phyloP scores from a whole-genome alignment of 2,888 invertebrate genomes.

The Drosophila nr. perissopoda region DNA sequence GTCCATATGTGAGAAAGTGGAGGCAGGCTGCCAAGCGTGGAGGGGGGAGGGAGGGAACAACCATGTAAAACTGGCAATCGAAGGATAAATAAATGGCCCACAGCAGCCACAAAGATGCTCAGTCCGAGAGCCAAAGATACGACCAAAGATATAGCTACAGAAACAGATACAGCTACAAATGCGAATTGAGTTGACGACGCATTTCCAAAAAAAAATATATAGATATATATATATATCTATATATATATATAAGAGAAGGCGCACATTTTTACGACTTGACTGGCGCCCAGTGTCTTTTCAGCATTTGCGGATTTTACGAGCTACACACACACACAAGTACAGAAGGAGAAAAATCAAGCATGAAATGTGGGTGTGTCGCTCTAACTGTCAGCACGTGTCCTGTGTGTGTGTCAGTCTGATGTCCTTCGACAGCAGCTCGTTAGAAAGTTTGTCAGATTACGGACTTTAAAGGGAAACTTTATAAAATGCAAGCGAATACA shows the following conservation, averaged over 20 bases:
- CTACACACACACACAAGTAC: constrained; percentile 2
- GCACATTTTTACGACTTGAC: constrained; percentile 65
- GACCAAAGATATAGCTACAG: constrained; percentile 24
- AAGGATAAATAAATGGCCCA: constrained; percentile 44
- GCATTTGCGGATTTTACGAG: constrained; percentile 64
- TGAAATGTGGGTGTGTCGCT: constrained; percentile 30
- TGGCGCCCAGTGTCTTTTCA: constrained; percentile 68
- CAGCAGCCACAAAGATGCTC: constrained; percentile 32
- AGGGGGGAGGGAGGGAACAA: background rate
- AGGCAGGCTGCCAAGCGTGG: background rate
- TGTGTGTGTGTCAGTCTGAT: constrained; percentile 2
- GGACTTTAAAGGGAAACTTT: constrained; percentile 49
- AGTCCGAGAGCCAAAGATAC: constrained; percentile 25
- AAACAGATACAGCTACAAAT: constrained; percentile 24
- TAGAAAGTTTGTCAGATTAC: constrained; percentile 46
- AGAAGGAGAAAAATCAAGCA: constrained; percentile 18
- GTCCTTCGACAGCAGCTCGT: constrained; percentile 49
- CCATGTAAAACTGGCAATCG: constrained; percentile 48
- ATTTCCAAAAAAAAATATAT: constrained; percentile 17
- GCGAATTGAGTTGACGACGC: constrained; percentile 35
- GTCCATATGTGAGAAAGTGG: background rate
- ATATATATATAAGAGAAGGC: constrained; percentile 9
- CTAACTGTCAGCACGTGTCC: constrained; percentile 44
- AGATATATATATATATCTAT: background rate
- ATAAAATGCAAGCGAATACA: constrained; percentile 38